phyloP scores from a whole-genome alignment of 2,797 vertebrate species.

The Cyprinodon diabolis region DNA sequence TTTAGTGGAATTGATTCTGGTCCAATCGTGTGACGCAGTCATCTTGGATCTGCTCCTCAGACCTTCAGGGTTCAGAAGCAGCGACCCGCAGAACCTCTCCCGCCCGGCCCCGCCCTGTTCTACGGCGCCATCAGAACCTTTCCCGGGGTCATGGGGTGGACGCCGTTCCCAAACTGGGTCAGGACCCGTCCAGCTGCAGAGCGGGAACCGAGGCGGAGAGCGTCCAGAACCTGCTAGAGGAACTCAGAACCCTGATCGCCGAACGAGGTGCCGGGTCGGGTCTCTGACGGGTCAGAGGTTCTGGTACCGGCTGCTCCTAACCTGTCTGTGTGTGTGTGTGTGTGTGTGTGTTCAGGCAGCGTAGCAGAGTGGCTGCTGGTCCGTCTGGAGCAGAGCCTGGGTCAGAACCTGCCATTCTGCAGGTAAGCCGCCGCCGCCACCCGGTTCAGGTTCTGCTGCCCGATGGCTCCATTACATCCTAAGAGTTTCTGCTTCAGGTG shows the following conservation, averaged over 20 bases:
- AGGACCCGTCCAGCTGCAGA: constrained; percentile 29
- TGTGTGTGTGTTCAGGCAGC: constrained; percentile 65
- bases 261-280: constrained; percentile 63
- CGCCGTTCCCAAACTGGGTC: not conserved
- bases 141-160: accelerated
- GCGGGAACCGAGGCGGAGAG: constrained; percentile 71
- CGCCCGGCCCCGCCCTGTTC: constrained; percentile 1
- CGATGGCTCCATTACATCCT: not conserved
- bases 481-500: constrained; percentile 69
- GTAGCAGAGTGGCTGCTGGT: constrained; percentile 81
- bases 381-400: constrained; percentile 82
- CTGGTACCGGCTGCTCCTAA: not conserved
- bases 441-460: too few relatives aligned
- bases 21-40: too few relatives aligned
- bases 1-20: too few relatives aligned
- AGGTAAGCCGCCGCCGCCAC: constrained; percentile 70
- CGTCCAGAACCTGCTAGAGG: constrained; percentile 82
- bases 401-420: constrained; percentile 85
- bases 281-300: not conserved
- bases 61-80: constrained; percentile 57
- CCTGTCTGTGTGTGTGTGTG: constrained; percentile 1
- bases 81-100: constrained; percentile 3
- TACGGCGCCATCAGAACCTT: not conserved
- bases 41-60: constrained; percentile 31
- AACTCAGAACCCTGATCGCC: constrained; percentile 78